Base-by-base conservation (phyloP, 2,888 invertebrate species). In the Acrobasis suavella region DNA sequence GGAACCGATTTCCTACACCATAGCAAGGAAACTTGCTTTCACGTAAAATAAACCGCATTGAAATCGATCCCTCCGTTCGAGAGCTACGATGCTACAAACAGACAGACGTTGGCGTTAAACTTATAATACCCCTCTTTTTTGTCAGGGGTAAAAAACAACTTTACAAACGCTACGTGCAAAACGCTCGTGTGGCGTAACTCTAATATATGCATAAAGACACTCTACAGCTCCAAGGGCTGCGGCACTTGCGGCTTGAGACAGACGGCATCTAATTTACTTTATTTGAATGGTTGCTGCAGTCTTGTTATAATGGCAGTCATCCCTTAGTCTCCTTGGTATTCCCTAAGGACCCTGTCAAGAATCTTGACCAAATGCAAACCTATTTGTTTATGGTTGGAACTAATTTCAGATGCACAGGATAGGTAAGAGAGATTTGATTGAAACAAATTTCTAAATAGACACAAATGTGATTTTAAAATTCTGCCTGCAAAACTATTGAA, bases 211-310 rank as follows among this genome's bases (percentile, higher is more conserved):
- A n/a, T 56, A 56, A 56, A 9, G 42, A 3, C 32, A 32, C 5
- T 32, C 32, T 32, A 32, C 32, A 1, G 12, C 17, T 16, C 17
- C 17, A 16, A 42, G 15, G n/a, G n/a, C 10, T 55, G 38, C 37
- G 55, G 55, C 7, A 32, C 14, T 39, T 42, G 14, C 42, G 32
- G 14, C 52, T 52, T 37, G 32, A 42, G 22, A 42, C 42, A 56
- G 56, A 54, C 56, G 16, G 56, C 38, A 22, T 42, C 56, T 56
- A 56, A 56, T 56, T 56, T 56, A 22, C 17, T 56, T 56, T 42
- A 56, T 56, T 42, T 56, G 56, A 56, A 56, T 42, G 42, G 22
- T 56, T 22, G 46, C 56, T 56, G 9, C 12, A 46, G 39, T 17
- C 56, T 42, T 56, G 42, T 56, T 56, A 17, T 56, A 56, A 56